Evolutionary conservation across 2,888 invertebrate genomes (phyloP).

Genomic region (Cacoxenus indagator): DNA sequence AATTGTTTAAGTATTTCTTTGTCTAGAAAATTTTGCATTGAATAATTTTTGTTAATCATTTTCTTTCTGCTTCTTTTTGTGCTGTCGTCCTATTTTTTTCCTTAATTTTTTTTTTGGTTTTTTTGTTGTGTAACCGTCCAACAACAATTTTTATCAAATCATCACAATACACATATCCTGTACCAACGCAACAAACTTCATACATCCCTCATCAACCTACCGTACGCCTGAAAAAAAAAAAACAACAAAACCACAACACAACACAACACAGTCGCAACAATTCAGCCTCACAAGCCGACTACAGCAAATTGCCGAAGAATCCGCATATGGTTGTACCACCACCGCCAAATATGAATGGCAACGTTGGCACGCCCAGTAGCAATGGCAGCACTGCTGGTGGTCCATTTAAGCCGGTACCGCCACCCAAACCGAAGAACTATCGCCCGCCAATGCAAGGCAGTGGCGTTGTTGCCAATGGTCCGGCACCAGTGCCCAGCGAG

Average conservation of each 20-base stretch:
- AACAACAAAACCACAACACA: slow-evolving; percentile 27
- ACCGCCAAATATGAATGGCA: slow-evolving; percentile 59
- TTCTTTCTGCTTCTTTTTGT: too few species aligned
- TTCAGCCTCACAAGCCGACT: slow-evolving; percentile 76
- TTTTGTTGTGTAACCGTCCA: too few species aligned
- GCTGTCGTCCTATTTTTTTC: too few species aligned
- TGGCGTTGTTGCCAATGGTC: slow-evolving; percentile 52
- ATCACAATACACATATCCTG: too few species aligned
- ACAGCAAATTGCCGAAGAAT: slow-evolving; percentile 71
- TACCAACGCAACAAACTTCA: too few species aligned
- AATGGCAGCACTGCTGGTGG: slow-evolving; percentile 63
- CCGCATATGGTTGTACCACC: slow-evolving; percentile 61
- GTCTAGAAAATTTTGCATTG: too few species aligned
- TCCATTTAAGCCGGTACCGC: slow-evolving; percentile 89
- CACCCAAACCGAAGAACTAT: slow-evolving; percentile 94
- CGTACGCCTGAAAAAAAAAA: slow-evolving; percentile 3
- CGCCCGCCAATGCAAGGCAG: slow-evolving; percentile 78
- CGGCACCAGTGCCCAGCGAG: slow-evolving; percentile 37
- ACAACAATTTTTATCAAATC: too few species aligned
- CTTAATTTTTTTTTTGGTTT: too few species aligned
- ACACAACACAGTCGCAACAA: slow-evolving; percentile 72
- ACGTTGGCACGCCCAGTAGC: slow-evolving; percentile 57
- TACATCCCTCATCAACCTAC: slow-evolving; percentile 26
- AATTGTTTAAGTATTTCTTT: neutral
- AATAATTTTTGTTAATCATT: too few species aligned